Percentiles rank a stretch among this genome's conserved stretches.
Evolutionary conservation across 92 coral and sea anemone genomes (phyloP).

Genomic region (Montipora capitata): DNA sequence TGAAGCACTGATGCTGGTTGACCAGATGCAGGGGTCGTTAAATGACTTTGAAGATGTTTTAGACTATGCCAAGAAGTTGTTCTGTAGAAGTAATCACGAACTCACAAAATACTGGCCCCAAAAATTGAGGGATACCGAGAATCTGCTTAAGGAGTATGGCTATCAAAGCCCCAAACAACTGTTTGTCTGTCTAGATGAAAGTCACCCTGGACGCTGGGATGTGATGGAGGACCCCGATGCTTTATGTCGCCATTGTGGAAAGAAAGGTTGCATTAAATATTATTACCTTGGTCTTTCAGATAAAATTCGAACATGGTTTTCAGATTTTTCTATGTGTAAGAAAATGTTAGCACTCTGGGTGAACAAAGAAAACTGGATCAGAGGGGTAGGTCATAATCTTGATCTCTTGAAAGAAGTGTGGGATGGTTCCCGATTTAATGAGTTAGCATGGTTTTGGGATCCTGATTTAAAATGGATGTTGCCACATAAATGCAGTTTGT

Average conservation of each 20-base stretch:
- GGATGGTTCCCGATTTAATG: constrained; percentile 80
- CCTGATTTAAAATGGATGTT: constrained; percentile 68
- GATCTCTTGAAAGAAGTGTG: constrained; percentile 61
- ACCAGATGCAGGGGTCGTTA: constrained; percentile 62
- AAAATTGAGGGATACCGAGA: constrained; percentile 58
- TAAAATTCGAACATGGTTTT: constrained; percentile 69
- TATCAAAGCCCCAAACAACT: constrained; percentile 49
- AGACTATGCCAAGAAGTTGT: constrained; percentile 58
- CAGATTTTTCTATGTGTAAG: constrained; percentile 66
- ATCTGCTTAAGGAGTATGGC: constrained; percentile 44
- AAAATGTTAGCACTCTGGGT: constrained; percentile 81
- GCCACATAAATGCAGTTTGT: constrained; percentile 74
- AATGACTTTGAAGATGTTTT: constrained; percentile 67
- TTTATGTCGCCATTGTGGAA: constrained; percentile 48
- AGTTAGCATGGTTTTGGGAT: constrained; percentile 82
- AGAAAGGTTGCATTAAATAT: constrained; percentile 63
- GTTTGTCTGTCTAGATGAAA: constrained; percentile 52
- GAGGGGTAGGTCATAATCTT: constrained; percentile 39
- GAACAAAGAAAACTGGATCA: constrained; percentile 79
- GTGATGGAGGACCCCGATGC: constrained; percentile 28
- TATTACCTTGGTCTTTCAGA: constrained; percentile 76
- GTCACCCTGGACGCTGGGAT: constrained; percentile 48
- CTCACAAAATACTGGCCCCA: constrained; percentile 51
- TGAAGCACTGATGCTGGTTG: constrained; percentile 54
- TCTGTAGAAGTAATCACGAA: constrained; percentile 38